A percentile compares a stretch with the other conserved stretches of the same genome.
Evolutionary conservation across 92 coral and sea anemone genomes (phyloP).

Genomic region (Actinernus sp.): DNA sequence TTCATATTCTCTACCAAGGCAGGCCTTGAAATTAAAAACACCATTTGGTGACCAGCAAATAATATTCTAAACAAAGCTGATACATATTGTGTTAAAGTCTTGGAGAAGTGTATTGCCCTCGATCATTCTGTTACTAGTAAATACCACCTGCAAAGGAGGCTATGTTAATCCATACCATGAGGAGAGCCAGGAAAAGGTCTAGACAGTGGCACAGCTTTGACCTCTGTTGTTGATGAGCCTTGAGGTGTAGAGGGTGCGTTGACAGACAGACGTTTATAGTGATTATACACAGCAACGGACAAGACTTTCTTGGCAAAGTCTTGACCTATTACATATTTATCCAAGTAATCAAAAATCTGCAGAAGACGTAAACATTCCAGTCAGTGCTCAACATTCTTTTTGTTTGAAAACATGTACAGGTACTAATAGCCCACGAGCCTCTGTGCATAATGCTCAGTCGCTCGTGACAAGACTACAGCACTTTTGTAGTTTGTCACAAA

Average conservation of each 20-base stretch:
- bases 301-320: slow-evolving; percentile 94
- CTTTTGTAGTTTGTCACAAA: too few species aligned
- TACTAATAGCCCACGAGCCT: not conserved
- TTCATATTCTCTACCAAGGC: too few species aligned
- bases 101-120: too few species aligned
- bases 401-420: not conserved
- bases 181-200: slow-evolving; percentile 91
- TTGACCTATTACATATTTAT: slow-evolving; percentile 97
- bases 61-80: too few species aligned
- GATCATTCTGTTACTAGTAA: too few species aligned
- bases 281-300: slow-evolving; percentile 97
- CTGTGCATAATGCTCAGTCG: too few species aligned
- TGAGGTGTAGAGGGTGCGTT: slow-evolving; percentile 76
- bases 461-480: too few species aligned
- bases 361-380: slow-evolving; percentile 3
- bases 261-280: slow-evolving; percentile 92
- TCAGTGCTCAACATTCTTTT: not conserved
- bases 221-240: slow-evolving; percentile 62
- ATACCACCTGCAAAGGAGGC: too few species aligned
- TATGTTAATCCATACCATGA: slow-evolving; percentile 83
- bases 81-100: too few species aligned
- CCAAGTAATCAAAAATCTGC: slow-evolving; percentile 91
- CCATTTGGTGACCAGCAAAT: too few species aligned
- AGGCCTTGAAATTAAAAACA: too few species aligned
- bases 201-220: slow-evolving; percentile 82